These are phyloP conservation scores for Pelosia muscerda DNA, from an alignment of 2,888 invertebrate genomes.

Conservation along the genomic window DNA sequence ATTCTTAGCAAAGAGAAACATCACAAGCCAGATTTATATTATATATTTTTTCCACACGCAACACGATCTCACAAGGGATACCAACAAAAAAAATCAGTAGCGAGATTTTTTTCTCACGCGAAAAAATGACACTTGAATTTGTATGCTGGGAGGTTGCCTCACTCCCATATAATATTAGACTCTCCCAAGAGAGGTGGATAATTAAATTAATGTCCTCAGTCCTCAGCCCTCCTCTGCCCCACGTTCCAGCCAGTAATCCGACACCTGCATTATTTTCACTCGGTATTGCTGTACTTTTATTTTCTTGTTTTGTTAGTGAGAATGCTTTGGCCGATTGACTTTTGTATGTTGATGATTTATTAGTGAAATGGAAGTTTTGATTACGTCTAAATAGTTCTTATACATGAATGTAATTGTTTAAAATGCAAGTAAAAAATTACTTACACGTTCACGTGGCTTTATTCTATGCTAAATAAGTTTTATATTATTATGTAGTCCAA, in stretches of 20 bases:
- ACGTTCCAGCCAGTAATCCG: constrained; percentile 78
- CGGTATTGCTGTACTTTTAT: constrained; percentile 60
- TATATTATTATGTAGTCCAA: too few relatives aligned
- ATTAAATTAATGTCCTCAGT: constrained; percentile 86
- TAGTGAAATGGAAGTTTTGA: constrained; percentile 7
- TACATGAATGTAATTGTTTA: too few relatives aligned
- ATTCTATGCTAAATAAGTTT: too few relatives aligned
- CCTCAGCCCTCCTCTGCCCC: constrained; percentile 78
- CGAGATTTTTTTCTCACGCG: constrained; percentile 86
- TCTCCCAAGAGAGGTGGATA: constrained; percentile 79
- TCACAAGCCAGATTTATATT: constrained; percentile 75
- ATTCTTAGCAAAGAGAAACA: constrained; percentile 50
- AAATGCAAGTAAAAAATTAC: too few relatives aligned
- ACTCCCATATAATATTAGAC: constrained; percentile 82
- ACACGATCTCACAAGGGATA: constrained; percentile 80
- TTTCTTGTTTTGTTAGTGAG: constrained; percentile 55
- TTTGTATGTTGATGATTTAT: constrained; percentile 5
- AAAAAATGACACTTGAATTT: constrained; percentile 84
- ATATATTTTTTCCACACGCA: constrained; percentile 73
- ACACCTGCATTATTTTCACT: constrained; percentile 84
- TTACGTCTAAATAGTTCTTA: neutral
- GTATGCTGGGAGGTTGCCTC: constrained; percentile 73
- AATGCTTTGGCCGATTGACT: constrained; percentile 31
- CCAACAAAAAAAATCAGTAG: constrained; percentile 75
- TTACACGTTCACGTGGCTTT: too few relatives aligned